phyloP scores from a whole-genome alignment of 2,113 vertebrate species.

The Thermophis baileyi region DNA sequence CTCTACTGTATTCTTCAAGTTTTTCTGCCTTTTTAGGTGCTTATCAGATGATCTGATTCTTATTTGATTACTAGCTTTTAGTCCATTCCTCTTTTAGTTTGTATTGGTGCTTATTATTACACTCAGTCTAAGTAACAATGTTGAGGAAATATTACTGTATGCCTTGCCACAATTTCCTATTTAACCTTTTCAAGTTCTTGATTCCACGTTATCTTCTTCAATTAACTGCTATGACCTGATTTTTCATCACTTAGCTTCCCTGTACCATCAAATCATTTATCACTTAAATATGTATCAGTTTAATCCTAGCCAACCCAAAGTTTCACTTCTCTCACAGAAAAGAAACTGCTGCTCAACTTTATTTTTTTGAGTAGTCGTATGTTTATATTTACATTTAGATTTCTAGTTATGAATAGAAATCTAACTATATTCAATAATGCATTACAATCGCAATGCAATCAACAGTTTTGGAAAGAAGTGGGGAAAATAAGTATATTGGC shows the following conservation, averaged over 20 bases:
- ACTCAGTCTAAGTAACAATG: background rate
- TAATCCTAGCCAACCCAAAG: background rate
- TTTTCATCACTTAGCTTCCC: background rate
- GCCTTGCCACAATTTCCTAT: background rate
- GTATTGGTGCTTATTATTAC: background rate
- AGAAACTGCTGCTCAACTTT: background rate
- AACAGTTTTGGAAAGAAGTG: background rate
- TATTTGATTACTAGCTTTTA: background rate
- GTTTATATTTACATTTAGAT: background rate
- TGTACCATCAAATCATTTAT: background rate
- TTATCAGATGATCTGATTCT: background rate
- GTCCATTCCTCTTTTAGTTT: background rate
- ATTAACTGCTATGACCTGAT: background rate
- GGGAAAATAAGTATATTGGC: background rate
- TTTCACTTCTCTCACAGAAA: background rate
- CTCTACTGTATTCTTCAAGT: background rate
- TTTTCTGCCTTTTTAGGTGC: background rate
- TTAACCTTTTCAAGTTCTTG: background rate
- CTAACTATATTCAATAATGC: background rate
- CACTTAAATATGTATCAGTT: background rate
- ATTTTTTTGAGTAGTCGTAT: background rate
- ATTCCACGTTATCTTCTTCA: background rate
- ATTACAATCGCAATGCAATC: background rate
- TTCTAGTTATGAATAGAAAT: background rate
- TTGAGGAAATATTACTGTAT: background rate